Evolutionary conservation across 2,797 vertebrate species (phyloP).

Genomic region (Mormyrus proboscirostris): DNA sequence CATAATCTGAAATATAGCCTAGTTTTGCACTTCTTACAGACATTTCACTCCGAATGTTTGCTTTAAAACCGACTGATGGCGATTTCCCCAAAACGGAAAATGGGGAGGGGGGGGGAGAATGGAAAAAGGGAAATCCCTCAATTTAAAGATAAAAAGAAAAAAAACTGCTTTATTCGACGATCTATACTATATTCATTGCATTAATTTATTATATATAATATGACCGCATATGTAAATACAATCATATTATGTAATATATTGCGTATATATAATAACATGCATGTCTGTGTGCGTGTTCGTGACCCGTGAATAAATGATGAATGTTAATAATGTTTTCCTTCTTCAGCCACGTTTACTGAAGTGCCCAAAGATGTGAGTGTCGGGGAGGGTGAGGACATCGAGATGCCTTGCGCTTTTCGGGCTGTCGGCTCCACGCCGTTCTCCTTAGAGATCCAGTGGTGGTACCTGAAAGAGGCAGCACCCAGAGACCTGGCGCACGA

Average conservation of each 20-base stretch:
- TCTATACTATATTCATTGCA: background rate
- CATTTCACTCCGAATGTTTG: background rate
- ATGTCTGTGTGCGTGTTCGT: background rate
- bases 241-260: background rate
- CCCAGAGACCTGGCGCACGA: slow-evolving; percentile 70
- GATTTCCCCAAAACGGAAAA: background rate
- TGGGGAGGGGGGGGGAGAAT: background rate
- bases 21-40: background rate
- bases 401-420: slow-evolving; percentile 90
- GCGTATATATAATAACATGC: background rate
- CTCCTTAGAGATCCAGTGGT: slow-evolving; percentile 92
- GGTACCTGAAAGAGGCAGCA: slow-evolving; percentile 79
- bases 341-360: slow-evolving; percentile 81
- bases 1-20: background rate
- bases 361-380: slow-evolving; percentile 88
- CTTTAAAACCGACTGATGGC: background rate
- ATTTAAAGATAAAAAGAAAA: background rate
- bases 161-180: background rate
- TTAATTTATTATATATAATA: background rate
- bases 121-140: background rate
- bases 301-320: background rate
- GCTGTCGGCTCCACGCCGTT: slow-evolving; percentile 76
- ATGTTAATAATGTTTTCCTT: slow-evolving; percentile 32
- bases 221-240: background rate
- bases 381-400: slow-evolving; percentile 85